Percentiles rank a stretch among this genome's conserved stretches.
phyloP scores from a whole-genome alignment of 2,797 vertebrate species.

The Sandelia bainsii region DNA sequence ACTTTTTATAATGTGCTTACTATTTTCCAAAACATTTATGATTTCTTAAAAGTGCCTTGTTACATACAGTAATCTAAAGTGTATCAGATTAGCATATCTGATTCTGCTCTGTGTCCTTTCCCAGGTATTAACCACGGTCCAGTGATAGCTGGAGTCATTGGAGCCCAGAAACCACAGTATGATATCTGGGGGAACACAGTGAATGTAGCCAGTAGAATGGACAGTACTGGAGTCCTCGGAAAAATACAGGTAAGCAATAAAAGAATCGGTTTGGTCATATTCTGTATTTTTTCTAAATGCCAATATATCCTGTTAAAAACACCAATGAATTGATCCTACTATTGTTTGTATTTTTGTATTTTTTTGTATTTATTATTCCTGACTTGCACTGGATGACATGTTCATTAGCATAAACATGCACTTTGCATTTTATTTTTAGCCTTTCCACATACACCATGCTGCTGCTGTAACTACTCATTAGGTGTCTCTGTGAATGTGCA shows the following conservation, averaged over 20 bases:
- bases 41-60: too few relatives aligned
- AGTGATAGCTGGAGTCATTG: constrained; percentile 97
- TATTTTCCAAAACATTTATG: background rate
- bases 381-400: too few relatives aligned
- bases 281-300: background rate
- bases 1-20: background rate
- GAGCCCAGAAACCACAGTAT: constrained; percentile 98
- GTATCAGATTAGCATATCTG: too few relatives aligned
- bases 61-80: too few relatives aligned
- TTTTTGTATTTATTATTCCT: too few relatives aligned
- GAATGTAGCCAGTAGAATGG: constrained; percentile 98
- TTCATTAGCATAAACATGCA: too few relatives aligned
- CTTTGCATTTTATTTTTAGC: too few relatives aligned
- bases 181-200: constrained; percentile 99
- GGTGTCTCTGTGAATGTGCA: too few relatives aligned
- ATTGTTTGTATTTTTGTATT: too few relatives aligned
- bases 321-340: background rate
- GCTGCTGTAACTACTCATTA: too few relatives aligned
- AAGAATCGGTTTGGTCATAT: background rate
- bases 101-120: constrained; percentile 37
- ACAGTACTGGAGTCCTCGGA: constrained; percentile 96
- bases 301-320: background rate
- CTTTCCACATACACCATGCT: too few relatives aligned
- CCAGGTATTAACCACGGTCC: constrained; percentile 97
- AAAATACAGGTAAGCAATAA: constrained; percentile 96